phyloP scores from a whole-genome alignment of 2,113 vertebrate genomes.

The Paratilapia polleni region DNA sequence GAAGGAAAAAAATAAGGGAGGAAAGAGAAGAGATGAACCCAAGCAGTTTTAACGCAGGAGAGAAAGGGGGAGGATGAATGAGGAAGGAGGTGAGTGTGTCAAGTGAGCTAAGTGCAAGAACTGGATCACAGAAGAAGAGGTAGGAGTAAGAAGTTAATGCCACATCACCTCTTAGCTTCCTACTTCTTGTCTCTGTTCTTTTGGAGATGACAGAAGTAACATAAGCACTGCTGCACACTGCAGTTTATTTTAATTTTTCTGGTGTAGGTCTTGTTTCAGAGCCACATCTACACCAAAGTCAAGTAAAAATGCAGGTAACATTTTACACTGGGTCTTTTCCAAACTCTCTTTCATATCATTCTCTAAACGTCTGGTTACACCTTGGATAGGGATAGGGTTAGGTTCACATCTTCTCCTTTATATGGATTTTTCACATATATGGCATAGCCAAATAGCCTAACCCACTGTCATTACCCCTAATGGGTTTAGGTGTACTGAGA shows the following conservation, averaged over 20 bases:
- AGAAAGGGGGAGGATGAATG: slow-evolving; percentile 8
- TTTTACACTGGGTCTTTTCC: background rate
- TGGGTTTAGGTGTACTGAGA: background rate
- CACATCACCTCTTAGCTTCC: background rate
- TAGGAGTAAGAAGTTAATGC: background rate
- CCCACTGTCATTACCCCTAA: accelerated
- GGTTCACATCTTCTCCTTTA: background rate
- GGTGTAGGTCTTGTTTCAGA: background rate
- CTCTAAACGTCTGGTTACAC: background rate
- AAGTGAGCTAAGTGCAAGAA: background rate
- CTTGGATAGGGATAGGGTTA: background rate
- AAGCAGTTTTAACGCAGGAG: slow-evolving; percentile 5
- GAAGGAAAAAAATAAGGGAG: slow-evolving; percentile 19
- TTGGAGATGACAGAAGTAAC: background rate
- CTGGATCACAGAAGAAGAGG: slow-evolving; percentile 3
- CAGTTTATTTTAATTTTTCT: background rate
- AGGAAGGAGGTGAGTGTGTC: background rate
- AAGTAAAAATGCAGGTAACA: background rate
- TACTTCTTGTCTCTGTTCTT: background rate
- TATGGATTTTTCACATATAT: background rate
- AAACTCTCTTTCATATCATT: background rate
- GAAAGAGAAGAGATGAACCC: slow-evolving; percentile 22
- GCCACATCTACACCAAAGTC: too few relatives aligned
- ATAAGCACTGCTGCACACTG: background rate
- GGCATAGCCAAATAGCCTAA: background rate